Conservation (phyloP, 2,888 invertebrate genomes). For the Hydraecia micacea region DNA sequence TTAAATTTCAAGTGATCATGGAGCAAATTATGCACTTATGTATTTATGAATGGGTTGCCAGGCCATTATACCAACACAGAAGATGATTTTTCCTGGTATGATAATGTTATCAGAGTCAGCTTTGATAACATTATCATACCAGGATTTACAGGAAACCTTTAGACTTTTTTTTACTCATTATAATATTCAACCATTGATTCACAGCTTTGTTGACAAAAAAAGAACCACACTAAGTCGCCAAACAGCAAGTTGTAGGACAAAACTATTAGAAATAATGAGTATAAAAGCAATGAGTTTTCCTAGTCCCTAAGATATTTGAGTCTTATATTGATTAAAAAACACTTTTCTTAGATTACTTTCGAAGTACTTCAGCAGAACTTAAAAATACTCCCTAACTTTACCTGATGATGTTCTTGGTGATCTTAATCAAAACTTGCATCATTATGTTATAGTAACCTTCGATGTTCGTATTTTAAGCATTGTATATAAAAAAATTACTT, state of each 20-base stretch:
- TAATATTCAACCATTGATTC: conserved; percentile 15
- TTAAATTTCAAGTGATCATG: conserved; percentile 12
- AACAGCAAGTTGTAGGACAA: not conserved
- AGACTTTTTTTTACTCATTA: conserved; percentile 10
- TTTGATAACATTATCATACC: conserved; percentile 1
- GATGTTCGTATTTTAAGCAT: conserved; percentile 77
- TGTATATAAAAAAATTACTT: conserved; percentile 71
- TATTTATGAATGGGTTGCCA: conserved; percentile 17
- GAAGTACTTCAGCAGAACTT: conserved; percentile 48
- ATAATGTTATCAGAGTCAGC: too few relatives aligned
- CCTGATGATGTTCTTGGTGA: conserved; percentile 64
- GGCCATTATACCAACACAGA: conserved; percentile 12
- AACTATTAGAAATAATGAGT: conserved; percentile 22
- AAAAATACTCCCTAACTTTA: conserved; percentile 64
- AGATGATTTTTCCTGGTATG: not conserved
- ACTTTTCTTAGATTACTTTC: conserved; percentile 29
- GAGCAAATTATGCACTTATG: conserved; percentile 5
- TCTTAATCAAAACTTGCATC: conserved; percentile 64
- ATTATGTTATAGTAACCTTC: conserved; percentile 73
- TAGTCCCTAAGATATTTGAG: not conserved
- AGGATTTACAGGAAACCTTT: conserved; percentile 18
- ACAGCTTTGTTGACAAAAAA: not conserved
- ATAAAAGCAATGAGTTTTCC: conserved; percentile 37
- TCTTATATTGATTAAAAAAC: conserved; percentile 30
- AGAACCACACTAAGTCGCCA: not conserved